phyloP scores from a whole-genome alignment of 1,140 invertebrate genomes.

The Drosophila ambigua region DNA sequence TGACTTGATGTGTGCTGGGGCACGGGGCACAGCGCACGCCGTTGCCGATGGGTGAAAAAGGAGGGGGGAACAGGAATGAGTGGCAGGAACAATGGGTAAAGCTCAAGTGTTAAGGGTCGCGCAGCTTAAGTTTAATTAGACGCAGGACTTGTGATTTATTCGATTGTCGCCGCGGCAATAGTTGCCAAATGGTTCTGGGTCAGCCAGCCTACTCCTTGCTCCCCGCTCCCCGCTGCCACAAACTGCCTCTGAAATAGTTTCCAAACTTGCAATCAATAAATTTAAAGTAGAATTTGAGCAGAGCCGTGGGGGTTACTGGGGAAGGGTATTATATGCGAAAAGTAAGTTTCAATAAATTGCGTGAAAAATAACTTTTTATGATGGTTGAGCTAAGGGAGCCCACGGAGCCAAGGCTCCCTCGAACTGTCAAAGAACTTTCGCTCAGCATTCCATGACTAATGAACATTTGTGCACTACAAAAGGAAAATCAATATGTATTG shows the following conservation, averaged over 20 bases:
- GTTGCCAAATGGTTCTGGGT: slow-evolving; percentile 25
- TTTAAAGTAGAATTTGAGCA: slow-evolving; percentile 27
- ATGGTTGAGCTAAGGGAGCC: neutral
- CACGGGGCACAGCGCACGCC: too few relatives aligned
- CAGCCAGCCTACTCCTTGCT: neutral
- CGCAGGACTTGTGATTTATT: slow-evolving; percentile 73
- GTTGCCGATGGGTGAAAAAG: too few relatives aligned
- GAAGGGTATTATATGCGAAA: slow-evolving; percentile 9
- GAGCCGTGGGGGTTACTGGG: neutral
- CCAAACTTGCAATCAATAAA: slow-evolving; percentile 52
- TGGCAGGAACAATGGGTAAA: slow-evolving; percentile 46
- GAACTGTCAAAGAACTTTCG: neutral
- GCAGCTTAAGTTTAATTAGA: slow-evolving; percentile 79
- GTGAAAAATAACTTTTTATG: neutral
- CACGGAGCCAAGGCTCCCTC: too few relatives aligned
- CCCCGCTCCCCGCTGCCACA: neutral
- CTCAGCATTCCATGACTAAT: neutral
- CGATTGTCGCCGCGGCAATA: slow-evolving; percentile 44
- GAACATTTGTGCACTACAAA: neutral
- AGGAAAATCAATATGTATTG: neutral
- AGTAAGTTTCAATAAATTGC: slow-evolving; percentile 20
- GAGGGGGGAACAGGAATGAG: neutral
- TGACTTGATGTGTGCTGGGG: slow-evolving; percentile 49
- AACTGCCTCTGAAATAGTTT: slow-evolving; percentile 24
- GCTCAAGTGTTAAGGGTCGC: slow-evolving; percentile 78